Conservation (phyloP, 2,797 vertebrate genomes). For the Iguana delicatissima region DNA sequence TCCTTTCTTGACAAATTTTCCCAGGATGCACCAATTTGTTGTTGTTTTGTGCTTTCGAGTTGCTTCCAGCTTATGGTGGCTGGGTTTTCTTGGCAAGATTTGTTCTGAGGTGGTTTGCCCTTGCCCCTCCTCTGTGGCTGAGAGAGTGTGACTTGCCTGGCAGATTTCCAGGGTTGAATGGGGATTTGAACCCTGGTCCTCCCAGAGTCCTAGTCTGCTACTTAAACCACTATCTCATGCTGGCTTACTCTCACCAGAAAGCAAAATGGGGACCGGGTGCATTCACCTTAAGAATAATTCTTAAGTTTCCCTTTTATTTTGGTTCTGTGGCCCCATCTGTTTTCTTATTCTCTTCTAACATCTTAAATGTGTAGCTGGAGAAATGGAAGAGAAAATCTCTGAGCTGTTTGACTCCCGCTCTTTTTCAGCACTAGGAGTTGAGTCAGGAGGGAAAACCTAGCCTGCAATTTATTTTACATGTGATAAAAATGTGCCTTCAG, state of each 20-base stretch:
- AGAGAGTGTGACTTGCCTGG: no score
- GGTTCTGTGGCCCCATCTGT: background rate
- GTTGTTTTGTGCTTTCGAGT: no score
- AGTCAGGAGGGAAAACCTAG: background rate
- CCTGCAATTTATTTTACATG: background rate
- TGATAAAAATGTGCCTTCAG: background rate
- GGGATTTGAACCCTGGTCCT: no score
- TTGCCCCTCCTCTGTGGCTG: no score
- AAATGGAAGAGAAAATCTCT: background rate
- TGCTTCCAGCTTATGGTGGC: no score
- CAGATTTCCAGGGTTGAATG: no score
- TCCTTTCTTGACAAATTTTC: background rate
- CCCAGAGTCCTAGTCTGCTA: no score
- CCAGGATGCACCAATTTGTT: no score
- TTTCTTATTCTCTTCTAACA: background rate
- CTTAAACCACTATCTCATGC: no score
- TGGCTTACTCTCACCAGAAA: background rate
- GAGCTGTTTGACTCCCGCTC: fast-evolving
- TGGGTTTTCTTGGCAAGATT: no score
- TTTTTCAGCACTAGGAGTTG: background rate
- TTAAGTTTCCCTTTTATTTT: background rate
- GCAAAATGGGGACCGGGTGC: background rate
- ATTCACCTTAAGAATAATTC: background rate
- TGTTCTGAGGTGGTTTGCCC: no score
- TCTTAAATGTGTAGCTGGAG: background rate